These are phyloP conservation scores for Drosophila neotestacea DNA, from an alignment of 2,888 invertebrate genomes.

Conservation along the genomic window DNA sequence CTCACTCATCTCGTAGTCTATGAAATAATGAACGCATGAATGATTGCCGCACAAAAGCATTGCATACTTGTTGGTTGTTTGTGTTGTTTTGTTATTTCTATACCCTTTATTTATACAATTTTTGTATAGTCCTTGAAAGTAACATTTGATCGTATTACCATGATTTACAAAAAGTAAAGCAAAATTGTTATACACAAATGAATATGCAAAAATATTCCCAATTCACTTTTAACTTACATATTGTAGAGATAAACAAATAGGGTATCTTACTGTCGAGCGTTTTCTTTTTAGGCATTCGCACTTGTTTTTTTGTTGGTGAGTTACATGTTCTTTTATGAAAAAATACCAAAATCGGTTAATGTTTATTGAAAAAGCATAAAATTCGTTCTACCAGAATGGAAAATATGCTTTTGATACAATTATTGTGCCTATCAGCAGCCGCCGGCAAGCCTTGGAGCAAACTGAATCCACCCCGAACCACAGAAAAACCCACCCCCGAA, in stretches of 20 bases:
- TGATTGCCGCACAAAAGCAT: constrained; percentile 70
- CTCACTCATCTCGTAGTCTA: constrained; percentile 69
- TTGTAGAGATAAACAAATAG: neutral
- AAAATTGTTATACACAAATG: too few species aligned
- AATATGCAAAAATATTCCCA: neutral
- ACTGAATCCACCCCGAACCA: constrained; percentile 54
- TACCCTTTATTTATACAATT: constrained; percentile 13
- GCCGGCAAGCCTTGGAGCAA: constrained; percentile 51
- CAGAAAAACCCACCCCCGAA: constrained; percentile 43
- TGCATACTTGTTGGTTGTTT: constrained; percentile 71
- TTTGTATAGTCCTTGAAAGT: too few species aligned
- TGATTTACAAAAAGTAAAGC: too few species aligned
- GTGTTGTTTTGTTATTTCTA: constrained; percentile 29
- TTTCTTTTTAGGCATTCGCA: constrained; percentile 13
- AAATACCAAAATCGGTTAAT: constrained; percentile 85
- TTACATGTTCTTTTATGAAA: constrained; percentile 71
- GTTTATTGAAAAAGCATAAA: constrained; percentile 86
- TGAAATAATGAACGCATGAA: constrained; percentile 83
- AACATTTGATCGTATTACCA: too few species aligned
- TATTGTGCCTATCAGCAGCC: constrained; percentile 80
- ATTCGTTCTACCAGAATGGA: constrained; percentile 86
- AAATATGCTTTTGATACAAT: constrained; percentile 86
- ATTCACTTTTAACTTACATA: neutral
- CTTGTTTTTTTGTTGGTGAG: constrained; percentile 38
- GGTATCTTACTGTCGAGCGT: constrained; percentile 8